Percentiles rank a stretch among this genome's conserved stretches.
Evolutionary conservation across 2,888 invertebrate species (phyloP).

Genomic region (Agrotis ipsilon): DNA sequence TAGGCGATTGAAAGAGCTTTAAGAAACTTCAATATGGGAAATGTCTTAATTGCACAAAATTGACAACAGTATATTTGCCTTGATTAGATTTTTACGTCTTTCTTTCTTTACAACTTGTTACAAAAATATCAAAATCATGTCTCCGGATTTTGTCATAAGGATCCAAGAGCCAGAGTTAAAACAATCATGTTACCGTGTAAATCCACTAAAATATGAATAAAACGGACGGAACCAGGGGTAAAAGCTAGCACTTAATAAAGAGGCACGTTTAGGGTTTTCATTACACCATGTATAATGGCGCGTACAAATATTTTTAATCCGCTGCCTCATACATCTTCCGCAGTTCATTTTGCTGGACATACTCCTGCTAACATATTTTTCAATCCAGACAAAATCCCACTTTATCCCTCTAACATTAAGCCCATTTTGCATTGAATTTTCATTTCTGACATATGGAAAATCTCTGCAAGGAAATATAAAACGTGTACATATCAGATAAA

Average conservation of each 20-base stretch:
- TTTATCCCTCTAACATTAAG: conserved; percentile 53
- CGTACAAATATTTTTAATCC: conserved; percentile 91
- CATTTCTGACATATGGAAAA: conserved; percentile 19
- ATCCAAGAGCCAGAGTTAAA: conserved; percentile 11
- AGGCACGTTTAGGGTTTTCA: conserved; percentile 88
- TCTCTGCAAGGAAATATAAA: conserved; percentile 54
- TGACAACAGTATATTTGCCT: neutral
- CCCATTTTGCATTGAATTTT: conserved; percentile 51
- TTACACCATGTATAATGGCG: conserved; percentile 90
- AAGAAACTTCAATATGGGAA: neutral
- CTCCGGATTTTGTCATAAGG: conserved; percentile 1
- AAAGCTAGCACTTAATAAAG: conserved; percentile 84
- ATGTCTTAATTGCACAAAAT: neutral
- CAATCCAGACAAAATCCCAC: conserved; percentile 62
- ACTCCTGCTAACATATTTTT: conserved; percentile 77
- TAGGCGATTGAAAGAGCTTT: neutral
- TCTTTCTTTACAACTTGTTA: neutral
- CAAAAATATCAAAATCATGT: neutral
- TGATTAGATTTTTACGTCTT: no score
- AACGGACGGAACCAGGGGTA: conserved; percentile 49
- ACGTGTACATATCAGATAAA: neutral
- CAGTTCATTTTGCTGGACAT: conserved; percentile 88
- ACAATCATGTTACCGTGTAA: conserved; percentile 16
- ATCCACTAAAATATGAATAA: conserved; percentile 49
- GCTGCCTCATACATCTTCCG: conserved; percentile 89